phyloP scores from a whole-genome alignment of 2,888 invertebrate species.

The Halictus quadricinctus region DNA sequence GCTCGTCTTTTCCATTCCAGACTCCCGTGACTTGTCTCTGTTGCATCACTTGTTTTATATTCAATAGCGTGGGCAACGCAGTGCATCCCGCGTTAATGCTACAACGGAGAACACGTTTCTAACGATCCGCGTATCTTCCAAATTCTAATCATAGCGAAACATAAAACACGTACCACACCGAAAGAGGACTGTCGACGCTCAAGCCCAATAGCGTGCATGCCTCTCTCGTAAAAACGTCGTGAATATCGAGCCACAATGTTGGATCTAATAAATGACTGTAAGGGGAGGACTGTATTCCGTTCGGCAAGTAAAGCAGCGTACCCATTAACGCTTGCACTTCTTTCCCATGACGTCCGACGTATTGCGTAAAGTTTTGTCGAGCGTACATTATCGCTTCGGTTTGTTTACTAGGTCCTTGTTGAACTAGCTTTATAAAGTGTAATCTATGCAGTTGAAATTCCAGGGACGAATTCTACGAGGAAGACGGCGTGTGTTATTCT shows the following conservation, averaged over 20 bases:
- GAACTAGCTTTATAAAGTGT: conserved; percentile 89
- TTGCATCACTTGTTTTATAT: conserved; percentile 96
- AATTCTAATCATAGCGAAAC: conserved; percentile 15
- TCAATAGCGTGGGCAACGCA: conserved; percentile 96
- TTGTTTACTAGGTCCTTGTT: conserved; percentile 87
- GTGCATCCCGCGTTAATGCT: conserved; percentile 96
- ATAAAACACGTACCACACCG: conserved; percentile 87
- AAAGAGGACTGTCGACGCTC: conserved; percentile 94
- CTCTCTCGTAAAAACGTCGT: conserved; percentile 95
- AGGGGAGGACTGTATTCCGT: conserved; percentile 91
- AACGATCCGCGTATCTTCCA: background rate
- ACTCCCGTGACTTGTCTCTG: conserved; percentile 95
- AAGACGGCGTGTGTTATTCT: background rate
- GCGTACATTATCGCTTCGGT: conserved; percentile 94
- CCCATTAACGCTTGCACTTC: conserved; percentile 95
- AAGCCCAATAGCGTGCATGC: conserved; percentile 95
- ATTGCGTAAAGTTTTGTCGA: conserved; percentile 91
- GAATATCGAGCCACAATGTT: conserved; percentile 89
- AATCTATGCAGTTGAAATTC: conserved; percentile 93
- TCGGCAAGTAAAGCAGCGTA: conserved; percentile 90
- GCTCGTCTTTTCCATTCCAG: conserved; percentile 97
- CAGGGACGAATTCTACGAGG: conserved; percentile 85
- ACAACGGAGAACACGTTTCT: conserved; percentile 60
- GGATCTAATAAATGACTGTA: conserved; percentile 90
- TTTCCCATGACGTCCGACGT: conserved; percentile 90